A percentile compares a stretch with the other conserved stretches of the same genome.
Conservation (phyloP, 64 coral and sea anemone species). For the Astreopora myriophthalma region DNA sequence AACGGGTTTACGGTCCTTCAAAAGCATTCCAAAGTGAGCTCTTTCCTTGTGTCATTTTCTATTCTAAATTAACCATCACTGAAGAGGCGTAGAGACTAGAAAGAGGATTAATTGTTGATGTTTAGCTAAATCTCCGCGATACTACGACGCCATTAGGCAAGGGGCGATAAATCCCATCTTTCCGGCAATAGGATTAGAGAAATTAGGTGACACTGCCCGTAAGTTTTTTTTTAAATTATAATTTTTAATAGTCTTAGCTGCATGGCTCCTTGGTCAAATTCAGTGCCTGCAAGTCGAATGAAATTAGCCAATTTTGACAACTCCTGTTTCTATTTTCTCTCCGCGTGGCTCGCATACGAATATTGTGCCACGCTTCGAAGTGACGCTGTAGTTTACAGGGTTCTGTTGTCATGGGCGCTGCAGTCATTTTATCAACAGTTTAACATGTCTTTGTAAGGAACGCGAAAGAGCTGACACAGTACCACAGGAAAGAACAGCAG, state of each 20-base stretch:
- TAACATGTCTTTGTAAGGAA: too few relatives aligned
- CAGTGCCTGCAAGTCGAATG: too few relatives aligned
- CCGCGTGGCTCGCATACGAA: too few relatives aligned
- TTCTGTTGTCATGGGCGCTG: too few relatives aligned
- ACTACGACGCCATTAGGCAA: neutral
- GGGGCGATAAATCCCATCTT: neutral
- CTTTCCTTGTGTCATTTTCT: neutral
- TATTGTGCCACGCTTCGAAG: too few relatives aligned
- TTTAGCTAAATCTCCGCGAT: slow-evolving; percentile 12
- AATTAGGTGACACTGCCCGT: neutral
- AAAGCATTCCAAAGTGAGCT: neutral
- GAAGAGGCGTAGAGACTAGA: neutral
- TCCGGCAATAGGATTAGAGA: neutral
- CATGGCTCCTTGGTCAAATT: neutral
- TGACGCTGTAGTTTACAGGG: too few relatives aligned
- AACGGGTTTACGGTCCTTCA: neutral
- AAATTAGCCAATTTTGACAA: too few relatives aligned
- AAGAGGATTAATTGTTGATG: slow-evolving; percentile 26
- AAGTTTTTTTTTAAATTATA: neutral
- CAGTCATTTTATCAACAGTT: too few relatives aligned
- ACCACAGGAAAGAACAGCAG: too few relatives aligned
- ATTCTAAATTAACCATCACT: neutral
- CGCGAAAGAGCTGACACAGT: too few relatives aligned
- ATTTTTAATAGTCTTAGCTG: neutral
- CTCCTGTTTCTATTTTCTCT: too few relatives aligned